Evolutionary conservation across 2,888 invertebrate species (phyloP).

Genomic region (Trypoxylon attenuatum): DNA sequence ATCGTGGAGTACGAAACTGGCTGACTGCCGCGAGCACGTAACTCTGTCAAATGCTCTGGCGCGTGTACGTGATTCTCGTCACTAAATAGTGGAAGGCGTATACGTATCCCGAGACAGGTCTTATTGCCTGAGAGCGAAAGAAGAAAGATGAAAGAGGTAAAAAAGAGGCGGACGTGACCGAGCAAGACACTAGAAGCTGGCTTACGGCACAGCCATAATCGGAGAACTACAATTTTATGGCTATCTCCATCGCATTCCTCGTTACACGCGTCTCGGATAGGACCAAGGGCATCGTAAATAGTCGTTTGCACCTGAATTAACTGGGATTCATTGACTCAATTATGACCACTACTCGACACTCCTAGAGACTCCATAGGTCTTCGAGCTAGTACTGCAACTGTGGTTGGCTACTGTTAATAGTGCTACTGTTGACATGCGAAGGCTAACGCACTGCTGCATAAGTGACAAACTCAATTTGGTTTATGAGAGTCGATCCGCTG

Average conservation of each 20-base stretch:
- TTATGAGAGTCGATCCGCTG: not conserved
- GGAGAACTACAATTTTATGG: constrained; percentile 36
- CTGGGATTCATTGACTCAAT: constrained; percentile 16
- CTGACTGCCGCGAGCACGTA: constrained; percentile 5
- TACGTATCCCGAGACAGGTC: not conserved
- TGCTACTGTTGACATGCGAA: too few species aligned
- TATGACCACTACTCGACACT: too few species aligned
- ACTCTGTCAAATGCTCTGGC: constrained; percentile 12
- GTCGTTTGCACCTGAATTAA: constrained; percentile 33
- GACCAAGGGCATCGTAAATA: constrained; percentile 38
- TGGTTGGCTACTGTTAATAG: too few species aligned
- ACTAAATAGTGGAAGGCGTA: constrained; percentile 24
- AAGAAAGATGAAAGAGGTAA: constrained; percentile 30
- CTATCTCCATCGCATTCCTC: constrained; percentile 20
- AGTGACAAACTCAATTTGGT: too few species aligned
- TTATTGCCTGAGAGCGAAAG: constrained; percentile 8
- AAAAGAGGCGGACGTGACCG: constrained; percentile 37
- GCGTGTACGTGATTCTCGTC: constrained; percentile 36
- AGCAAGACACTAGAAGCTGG: not conserved
- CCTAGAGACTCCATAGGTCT: too few species aligned
- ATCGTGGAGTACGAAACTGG: constrained; percentile 5
- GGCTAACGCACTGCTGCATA: too few species aligned
- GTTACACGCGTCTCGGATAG: constrained; percentile 16
- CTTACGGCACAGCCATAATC: constrained; percentile 30
- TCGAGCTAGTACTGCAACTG: too few species aligned